Percentiles rank a stretch among this genome's conserved stretches.
phyloP scores from a whole-genome alignment of 1,140 invertebrate species.

The Rhizoglyphus robini region DNA sequence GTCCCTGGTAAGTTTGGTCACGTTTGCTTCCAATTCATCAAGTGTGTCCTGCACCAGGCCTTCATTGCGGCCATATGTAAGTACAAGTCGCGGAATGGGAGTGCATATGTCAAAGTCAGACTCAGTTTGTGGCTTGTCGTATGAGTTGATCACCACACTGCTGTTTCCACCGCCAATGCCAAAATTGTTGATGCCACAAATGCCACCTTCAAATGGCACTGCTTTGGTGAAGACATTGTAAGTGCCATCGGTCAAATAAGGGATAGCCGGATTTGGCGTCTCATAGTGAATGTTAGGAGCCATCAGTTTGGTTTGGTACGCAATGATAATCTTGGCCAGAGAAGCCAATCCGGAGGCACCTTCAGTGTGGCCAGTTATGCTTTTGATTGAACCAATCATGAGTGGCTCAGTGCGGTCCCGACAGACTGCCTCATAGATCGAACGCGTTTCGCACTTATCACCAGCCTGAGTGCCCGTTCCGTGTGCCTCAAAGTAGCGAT shows the following conservation, averaged over 20 bases:
- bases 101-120: neutral
- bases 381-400: conserved; percentile 74
- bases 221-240: conserved; percentile 45
- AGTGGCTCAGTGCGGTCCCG: conserved; percentile 43
- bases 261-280: conserved; percentile 71
- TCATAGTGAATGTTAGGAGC: conserved; percentile 83
- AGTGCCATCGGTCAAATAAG: conserved; percentile 65
- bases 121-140: neutral
- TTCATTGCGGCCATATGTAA: neutral
- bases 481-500: conserved; percentile 83
- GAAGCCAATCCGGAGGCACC: conserved; percentile 70
- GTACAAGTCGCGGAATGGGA: neutral
- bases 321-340: conserved; percentile 70
- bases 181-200: conserved; percentile 83
- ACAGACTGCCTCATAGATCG: conserved; percentile 57
- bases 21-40: conserved; percentile 31
- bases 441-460: conserved; percentile 61
- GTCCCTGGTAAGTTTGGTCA: conserved; percentile 24
- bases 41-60: conserved; percentile 27
- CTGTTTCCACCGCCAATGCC: conserved; percentile 95
- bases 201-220: conserved; percentile 25
- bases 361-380: conserved; percentile 82
- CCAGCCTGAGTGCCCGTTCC: conserved; percentile 77
- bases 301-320: conserved; percentile 71
- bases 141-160: conserved; percentile 57